These are phyloP conservation scores for Idaea dimidiata DNA, from an alignment of 2,888 invertebrate species.

Conservation along the genomic window DNA sequence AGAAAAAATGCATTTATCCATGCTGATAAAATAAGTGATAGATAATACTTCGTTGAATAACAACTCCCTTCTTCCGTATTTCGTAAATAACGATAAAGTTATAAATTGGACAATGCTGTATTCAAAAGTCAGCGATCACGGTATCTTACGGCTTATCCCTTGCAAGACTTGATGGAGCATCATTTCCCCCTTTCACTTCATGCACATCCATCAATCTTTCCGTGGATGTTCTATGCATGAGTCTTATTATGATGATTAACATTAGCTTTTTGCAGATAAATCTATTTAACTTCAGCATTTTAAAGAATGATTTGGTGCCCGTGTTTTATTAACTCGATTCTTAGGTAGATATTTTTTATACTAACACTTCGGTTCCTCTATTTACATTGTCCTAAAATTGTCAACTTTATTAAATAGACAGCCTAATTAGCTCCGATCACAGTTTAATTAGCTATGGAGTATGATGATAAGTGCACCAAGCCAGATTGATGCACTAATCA, in stretches of 20 bases:
- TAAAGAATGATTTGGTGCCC: neutral
- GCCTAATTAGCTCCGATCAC: too few relatives aligned
- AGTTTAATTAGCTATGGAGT: too few relatives aligned
- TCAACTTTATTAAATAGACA: too few relatives aligned
- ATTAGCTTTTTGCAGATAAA: slow-evolving; percentile 11
- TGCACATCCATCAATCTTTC: slow-evolving; percentile 30
- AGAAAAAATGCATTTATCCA: neutral
- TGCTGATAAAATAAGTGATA: neutral
- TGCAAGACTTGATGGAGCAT: slow-evolving; percentile 26
- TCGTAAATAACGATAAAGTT: slow-evolving; percentile 7
- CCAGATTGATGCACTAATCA: too few relatives aligned
- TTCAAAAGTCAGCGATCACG: slow-evolving; percentile 25
- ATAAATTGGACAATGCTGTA: slow-evolving; percentile 13
- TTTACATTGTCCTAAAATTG: too few relatives aligned
- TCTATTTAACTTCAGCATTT: neutral
- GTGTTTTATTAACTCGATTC: neutral
- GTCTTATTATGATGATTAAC: slow-evolving; percentile 13
- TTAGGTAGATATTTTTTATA: too few relatives aligned
- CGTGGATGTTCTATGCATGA: slow-evolving; percentile 19
- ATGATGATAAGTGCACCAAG: too few relatives aligned
- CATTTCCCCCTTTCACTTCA: slow-evolving; percentile 32
- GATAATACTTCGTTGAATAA: neutral
- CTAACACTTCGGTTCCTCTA: too few relatives aligned
- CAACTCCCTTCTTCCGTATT: neutral
- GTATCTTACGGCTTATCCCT: slow-evolving; percentile 24